These are phyloP conservation scores for Periophthalmus magnuspinnatus DNA, from an alignment of 2,797 vertebrate genomes.

Conservation along the genomic window DNA sequence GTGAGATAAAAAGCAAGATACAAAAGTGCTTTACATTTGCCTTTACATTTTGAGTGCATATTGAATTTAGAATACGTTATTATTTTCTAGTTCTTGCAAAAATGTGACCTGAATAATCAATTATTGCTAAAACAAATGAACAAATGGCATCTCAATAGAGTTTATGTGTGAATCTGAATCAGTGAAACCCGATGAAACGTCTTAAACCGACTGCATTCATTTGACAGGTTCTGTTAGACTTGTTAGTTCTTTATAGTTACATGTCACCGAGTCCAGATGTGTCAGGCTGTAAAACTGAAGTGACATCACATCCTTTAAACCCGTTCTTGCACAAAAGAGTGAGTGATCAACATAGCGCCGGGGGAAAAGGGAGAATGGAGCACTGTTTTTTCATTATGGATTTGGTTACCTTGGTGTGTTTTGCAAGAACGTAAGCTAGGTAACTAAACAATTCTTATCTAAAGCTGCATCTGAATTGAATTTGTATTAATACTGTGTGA, in stretches of 20 bases:
- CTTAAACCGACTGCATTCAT: background rate
- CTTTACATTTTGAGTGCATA: background rate
- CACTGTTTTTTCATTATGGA: no score
- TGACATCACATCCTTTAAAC: conserved; percentile 61
- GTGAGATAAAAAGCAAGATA: background rate
- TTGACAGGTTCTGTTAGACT: conserved; percentile 25
- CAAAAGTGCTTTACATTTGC: background rate
- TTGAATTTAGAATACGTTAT: background rate
- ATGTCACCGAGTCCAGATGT: conserved; percentile 39
- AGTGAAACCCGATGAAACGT: no score
- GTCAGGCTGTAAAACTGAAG: conserved; percentile 41
- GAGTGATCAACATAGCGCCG: background rate
- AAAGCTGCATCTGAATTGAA: background rate
- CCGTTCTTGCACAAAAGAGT: conserved; percentile 24
- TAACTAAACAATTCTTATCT: background rate
- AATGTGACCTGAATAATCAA: background rate
- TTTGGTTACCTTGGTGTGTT: no score
- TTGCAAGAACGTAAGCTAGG: conserved; percentile 13
- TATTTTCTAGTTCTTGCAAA: background rate
- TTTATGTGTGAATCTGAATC: background rate
- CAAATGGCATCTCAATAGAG: no score
- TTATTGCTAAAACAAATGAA: background rate
- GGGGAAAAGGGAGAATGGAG: background rate
- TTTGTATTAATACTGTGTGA: background rate
- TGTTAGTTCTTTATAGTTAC: conserved; percentile 24